A percentile compares a stretch with the other conserved stretches of the same genome.
Conservation (phyloP, 2,888 invertebrate species). For the Brachyptera risi region DNA sequence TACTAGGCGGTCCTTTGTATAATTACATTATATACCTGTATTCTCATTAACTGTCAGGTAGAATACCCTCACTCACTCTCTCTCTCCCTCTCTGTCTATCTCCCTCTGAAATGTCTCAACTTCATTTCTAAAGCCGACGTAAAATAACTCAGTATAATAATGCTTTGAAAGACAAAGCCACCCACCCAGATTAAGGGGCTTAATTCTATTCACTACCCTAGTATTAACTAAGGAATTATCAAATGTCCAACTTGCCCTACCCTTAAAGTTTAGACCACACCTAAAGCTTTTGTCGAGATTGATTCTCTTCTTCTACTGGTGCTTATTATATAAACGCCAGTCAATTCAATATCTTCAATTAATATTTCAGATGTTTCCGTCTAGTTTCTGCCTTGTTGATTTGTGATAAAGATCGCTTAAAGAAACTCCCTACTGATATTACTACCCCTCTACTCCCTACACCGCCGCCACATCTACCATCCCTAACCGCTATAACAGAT, state of each 20-base stretch:
- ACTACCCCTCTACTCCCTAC: too few relatives aligned
- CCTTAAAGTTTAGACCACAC: slow-evolving; percentile 12
- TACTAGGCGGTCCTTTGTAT: background rate
- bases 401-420: too few relatives aligned
- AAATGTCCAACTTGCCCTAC: background rate
- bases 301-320: background rate
- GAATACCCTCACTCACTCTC: too few relatives aligned
- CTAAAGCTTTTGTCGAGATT: background rate
- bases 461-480: too few relatives aligned
- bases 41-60: background rate
- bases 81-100: too few relatives aligned
- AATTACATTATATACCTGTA: background rate
- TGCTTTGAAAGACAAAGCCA: background rate
- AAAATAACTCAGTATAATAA: background rate
- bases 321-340: background rate
- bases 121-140: background rate
- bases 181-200: background rate
- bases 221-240: background rate
- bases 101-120: too few relatives aligned
- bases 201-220: background rate
- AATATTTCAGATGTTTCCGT: slow-evolving; percentile 11
- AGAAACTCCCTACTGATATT: too few relatives aligned
- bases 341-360: slow-evolving; percentile 4
- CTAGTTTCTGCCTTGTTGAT: too few relatives aligned
- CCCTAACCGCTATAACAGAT: too few relatives aligned